Base-by-base conservation (phyloP, 2,888 invertebrate genomes). In the Carpatolechia fugitivella region DNA sequence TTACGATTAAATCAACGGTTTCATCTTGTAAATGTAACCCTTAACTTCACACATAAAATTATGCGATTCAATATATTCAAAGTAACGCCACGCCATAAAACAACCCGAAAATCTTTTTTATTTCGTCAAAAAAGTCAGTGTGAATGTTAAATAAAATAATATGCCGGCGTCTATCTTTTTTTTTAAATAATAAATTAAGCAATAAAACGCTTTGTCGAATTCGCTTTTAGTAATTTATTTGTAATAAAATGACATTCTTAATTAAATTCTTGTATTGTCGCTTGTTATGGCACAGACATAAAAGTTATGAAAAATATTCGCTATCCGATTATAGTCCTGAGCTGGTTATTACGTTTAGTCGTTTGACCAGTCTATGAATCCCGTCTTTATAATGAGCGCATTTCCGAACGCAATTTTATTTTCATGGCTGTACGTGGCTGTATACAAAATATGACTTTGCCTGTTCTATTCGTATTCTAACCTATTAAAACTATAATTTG, bases 1-100 rank as follows among this genome's bases (percentile, higher is more conserved):
- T 86, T 86, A 85, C 78, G 84, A 79, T 75, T 76, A 81, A 85
- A 85, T 84, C 85, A 84, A 82, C 81, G 78, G 80, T 78, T 79
- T 78, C 79, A 74, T 79, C 80, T 81, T 78, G 79, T 82, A 79
- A 82, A 81, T 76, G 78, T 77, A 76, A 77, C 81, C 81, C 80
- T 78, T 79, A 78, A 80, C 76, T 77, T 71, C 76, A 69, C 76
- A n/a, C 66, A 78, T 83, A 80, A 80, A 84, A 82, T 82, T 80
- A 77, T 79, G 76, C 72, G 72, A 78, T 79, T 68, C 70, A 69
- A 69, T 68, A 70, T 74, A 79, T 77, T 78, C 57, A 55, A 57
- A 57, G 54, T 55, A 41, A 40, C 41, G 46, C 44, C 47, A 40
- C 41, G 46, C 44, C 47, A 52, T 57, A 57, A 55, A 57, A 57